Base-by-base conservation (phyloP, 1,140 invertebrate genomes). In the Daktulosphaira vitifoliae region DNA sequence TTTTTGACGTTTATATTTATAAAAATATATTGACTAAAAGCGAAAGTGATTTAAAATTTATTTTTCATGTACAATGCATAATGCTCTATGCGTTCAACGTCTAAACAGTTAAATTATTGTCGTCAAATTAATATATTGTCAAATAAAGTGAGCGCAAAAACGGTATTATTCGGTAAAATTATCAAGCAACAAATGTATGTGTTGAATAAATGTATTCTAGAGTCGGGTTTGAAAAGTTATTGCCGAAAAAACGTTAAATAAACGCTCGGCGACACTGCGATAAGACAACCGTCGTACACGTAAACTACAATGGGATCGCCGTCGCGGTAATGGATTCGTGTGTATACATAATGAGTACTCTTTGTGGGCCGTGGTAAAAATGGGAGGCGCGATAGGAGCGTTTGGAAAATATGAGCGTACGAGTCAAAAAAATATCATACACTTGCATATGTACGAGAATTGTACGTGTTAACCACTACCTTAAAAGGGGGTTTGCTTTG, bases 281-380 rank as follows among this genome's bases (percentile, higher is more conserved):
- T 62, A 62, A 62, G 56, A 62, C 56, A 62, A 33, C 29, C 29
- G 29, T 33, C 5, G n/a, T n/a, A 6, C 29, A 11, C 29, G 29
- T 33, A n/a, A 44, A 56, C 53, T 39, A n/a, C 56, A 46, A 62
- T 62, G 56, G 7, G 39, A 11, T 33, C 29, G 29, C 29, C 29
- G 29, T 13, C 53, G 23, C 25, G 9, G 39, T 48, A 62, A 62
- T 48, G 56, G 56, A 62, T 62, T 62, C 56, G 56, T 62, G 56
- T 62, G 56, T 62, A 62, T 62, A 62, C 56, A 62, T 62, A 62
- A 62, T 62, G 56, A 62, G 56, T n/a, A n/a, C n/a, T 39, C 11
- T 11, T 15, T 11, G 39, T 7, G 39, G 9, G 13, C 39, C 4
- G 39, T n/a, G 38, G 16, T 29, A 23, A 62, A 38, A 62, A 62